Conservation (phyloP, 1,140 invertebrate genomes). For the Ylistrum balloti region DNA sequence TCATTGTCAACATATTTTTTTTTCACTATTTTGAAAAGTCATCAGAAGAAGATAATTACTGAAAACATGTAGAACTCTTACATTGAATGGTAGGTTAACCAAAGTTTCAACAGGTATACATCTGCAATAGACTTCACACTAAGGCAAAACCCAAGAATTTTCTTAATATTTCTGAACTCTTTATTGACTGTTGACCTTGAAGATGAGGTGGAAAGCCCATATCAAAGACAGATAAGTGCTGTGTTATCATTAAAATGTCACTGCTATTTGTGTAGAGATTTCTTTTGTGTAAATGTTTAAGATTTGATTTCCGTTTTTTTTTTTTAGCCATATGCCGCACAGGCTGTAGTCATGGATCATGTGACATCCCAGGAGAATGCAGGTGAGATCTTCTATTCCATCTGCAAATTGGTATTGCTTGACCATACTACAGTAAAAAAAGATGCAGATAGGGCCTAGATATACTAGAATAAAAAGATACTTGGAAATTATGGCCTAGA, state of each 20-base stretch:
- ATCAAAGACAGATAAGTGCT: not conserved
- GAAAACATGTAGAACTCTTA: no score
- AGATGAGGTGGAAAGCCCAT: not conserved
- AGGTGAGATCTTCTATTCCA: conserved; percentile 88
- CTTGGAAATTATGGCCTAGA: no score
- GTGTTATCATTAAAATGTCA: conserved; percentile 81
- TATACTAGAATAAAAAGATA: no score
- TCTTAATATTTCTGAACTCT: not conserved
- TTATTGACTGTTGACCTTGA: not conserved
- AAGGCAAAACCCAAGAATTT: no score
- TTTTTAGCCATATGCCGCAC: conserved; percentile 91
- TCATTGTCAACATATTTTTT: no score
- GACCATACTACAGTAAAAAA: no score
- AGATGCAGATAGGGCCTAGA: no score
- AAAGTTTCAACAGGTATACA: no score
- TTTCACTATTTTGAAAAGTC: no score
- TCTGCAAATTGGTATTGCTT: not conserved
- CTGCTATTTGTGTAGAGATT: conserved; percentile 90
- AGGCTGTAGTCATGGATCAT: conserved; percentile 96
- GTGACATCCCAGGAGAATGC: conserved; percentile 96
- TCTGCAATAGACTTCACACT: no score
- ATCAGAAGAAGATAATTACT: no score
- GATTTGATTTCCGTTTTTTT: conserved; percentile 42
- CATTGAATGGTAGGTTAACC: no score
- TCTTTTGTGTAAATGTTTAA: conserved; percentile 37